phyloP scores from a whole-genome alignment of 2,797 vertebrate species.

The Pseudomugil gertrudae region DNA sequence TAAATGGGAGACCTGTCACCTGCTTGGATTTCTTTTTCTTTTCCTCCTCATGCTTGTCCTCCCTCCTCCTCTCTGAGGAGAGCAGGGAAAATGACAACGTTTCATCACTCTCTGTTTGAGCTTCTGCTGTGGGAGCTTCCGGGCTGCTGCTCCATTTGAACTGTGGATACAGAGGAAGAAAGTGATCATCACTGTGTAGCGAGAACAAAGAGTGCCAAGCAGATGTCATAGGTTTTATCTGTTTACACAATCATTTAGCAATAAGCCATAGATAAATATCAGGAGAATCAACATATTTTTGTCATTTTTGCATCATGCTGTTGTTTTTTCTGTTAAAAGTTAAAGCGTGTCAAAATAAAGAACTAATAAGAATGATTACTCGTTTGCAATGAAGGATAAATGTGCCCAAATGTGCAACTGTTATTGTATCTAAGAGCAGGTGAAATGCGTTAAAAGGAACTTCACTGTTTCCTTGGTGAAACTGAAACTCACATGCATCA shows the following conservation, averaged over 20 bases:
- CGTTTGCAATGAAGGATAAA: no score
- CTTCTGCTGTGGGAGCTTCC: slow-evolving; percentile 49
- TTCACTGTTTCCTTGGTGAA: no score
- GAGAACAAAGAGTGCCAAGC: slow-evolving; percentile 15
- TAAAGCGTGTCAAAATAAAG: no score
- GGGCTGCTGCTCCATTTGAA: slow-evolving; percentile 35
- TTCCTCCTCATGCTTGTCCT: slow-evolving; percentile 5
- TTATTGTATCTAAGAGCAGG: no score
- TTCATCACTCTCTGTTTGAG: slow-evolving; percentile 67
- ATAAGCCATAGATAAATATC: not conserved
- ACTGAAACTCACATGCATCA: no score
- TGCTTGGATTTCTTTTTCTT: slow-evolving; percentile 31
- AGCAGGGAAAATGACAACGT: slow-evolving; percentile 59
- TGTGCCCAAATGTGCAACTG: no score
- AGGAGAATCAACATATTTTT: not conserved
- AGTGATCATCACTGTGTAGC: slow-evolving; percentile 21
- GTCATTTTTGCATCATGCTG: not conserved
- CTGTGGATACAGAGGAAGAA: slow-evolving; percentile 30
- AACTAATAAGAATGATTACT: no score
- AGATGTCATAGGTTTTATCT: slow-evolving; percentile 24
- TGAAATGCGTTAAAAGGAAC: no score
- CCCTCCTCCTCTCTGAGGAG: slow-evolving; percentile 33
- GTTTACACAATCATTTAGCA: slow-evolving; percentile 11
- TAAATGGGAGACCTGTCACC: slow-evolving; percentile 41
- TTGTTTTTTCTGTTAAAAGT: no score